phyloP scores from a whole-genome alignment of 2,113 vertebrate species.

The Melanostigma gelatinosum region DNA sequence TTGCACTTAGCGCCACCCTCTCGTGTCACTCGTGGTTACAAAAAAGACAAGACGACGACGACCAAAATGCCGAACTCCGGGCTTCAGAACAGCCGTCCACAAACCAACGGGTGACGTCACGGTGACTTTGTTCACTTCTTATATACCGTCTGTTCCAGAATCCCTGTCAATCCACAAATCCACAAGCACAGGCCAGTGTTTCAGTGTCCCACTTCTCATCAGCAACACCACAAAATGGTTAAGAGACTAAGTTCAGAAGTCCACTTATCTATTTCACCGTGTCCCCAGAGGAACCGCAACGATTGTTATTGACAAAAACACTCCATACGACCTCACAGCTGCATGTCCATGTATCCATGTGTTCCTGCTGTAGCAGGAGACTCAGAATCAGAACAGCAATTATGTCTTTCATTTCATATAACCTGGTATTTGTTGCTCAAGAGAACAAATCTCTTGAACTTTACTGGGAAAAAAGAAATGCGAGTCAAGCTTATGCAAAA shows the following conservation, averaged over 20 bases:
- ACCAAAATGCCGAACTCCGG: not conserved
- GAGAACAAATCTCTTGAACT: not conserved
- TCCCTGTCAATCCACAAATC: not conserved
- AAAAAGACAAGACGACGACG: not conserved
- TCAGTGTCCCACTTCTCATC: not conserved
- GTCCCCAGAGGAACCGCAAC: slow-evolving; percentile 10
- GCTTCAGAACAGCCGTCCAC: not conserved
- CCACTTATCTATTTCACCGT: not conserved
- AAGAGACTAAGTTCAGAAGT: not conserved
- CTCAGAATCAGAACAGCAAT: not conserved
- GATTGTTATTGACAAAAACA: not conserved
- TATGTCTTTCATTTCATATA: slow-evolving; percentile 2
- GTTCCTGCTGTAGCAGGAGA: not conserved
- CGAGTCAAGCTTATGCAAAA: slow-evolving; percentile 8
- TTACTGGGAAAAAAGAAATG: not conserved
- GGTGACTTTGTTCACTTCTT: not conserved
- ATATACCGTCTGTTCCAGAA: not conserved
- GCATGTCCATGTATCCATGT: not conserved
- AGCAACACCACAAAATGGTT: not conserved
- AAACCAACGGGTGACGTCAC: not conserved
- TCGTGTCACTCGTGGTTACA: too few relatives aligned
- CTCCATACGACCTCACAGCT: slow-evolving; percentile 1
- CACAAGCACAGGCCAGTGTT: not conserved
- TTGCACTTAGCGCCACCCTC: not conserved
- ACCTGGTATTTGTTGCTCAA: slow-evolving; percentile 3